Evolutionary conservation across 2,113 vertebrate species (phyloP).

Genomic region (Cavia aperea): DNA sequence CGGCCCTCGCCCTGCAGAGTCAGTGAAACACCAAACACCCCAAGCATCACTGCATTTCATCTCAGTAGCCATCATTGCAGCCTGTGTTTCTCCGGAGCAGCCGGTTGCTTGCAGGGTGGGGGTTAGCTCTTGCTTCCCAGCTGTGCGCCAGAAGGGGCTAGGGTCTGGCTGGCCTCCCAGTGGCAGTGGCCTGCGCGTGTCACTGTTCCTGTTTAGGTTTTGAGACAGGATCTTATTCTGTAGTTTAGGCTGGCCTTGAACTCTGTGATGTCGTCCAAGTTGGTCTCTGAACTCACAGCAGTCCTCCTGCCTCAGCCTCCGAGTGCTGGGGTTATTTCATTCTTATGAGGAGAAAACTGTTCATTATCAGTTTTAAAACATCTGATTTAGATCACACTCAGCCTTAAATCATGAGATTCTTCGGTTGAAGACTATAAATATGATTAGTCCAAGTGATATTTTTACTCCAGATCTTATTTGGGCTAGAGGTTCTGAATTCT

Average conservation of each 20-base stretch:
- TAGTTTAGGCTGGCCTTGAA: background rate
- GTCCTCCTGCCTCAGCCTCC: background rate
- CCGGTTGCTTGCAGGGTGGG: too few relatives aligned
- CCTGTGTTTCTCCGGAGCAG: too few relatives aligned
- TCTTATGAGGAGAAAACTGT: background rate
- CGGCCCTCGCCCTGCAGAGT: too few relatives aligned
- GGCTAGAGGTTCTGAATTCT: background rate
- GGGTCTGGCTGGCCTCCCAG: too few relatives aligned
- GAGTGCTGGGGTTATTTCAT: background rate
- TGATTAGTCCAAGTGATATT: background rate
- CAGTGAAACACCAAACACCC: too few relatives aligned
- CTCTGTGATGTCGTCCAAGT: background rate
- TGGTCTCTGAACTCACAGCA: background rate
- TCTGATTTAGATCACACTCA: conserved; percentile 26
- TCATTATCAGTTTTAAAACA: background rate
- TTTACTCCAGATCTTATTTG: background rate
- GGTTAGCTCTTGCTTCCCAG: too few relatives aligned
- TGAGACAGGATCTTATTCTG: background rate
- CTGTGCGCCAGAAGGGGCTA: too few relatives aligned
- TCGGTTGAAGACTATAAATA: conserved; percentile 7
- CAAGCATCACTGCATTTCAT: too few relatives aligned
- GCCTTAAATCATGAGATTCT: background rate
- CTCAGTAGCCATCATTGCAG: too few relatives aligned
- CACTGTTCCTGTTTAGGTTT: background rate
- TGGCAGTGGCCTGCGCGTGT: too few relatives aligned